phyloP scores from a whole-genome alignment of 1,140 invertebrate genomes.

The Phymastichus coffea region DNA sequence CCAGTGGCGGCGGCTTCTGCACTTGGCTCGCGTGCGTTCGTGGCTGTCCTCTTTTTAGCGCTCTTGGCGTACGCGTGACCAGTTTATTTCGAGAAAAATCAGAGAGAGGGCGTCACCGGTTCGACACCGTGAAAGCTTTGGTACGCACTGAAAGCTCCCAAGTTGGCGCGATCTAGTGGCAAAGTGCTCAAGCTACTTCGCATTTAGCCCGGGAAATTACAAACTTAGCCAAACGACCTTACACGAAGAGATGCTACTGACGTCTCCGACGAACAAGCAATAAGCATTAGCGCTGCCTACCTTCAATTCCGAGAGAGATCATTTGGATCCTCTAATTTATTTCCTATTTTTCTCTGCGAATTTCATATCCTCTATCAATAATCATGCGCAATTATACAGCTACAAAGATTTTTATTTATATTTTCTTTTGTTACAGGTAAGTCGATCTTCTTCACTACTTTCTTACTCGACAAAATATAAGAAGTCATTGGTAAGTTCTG shows the following conservation, averaged over 20 bases:
- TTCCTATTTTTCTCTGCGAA: no score
- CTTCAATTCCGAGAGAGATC: not conserved
- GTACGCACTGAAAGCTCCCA: no score
- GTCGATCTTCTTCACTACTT: not conserved
- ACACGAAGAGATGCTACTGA: not conserved
- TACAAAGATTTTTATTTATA: not conserved
- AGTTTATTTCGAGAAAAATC: no score
- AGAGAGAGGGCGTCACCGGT: not conserved
- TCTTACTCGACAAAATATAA: not conserved
- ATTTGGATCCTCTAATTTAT: not conserved
- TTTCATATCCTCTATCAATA: no score
- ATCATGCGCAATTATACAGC: no score
- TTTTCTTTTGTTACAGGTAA: constrained; percentile 21
- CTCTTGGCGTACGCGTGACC: no score
- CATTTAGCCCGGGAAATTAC: constrained; percentile 18
- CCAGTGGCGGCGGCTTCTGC: not conserved
- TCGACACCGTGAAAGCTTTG: not conserved
- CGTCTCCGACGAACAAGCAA: no score
- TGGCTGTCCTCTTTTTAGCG: no score
- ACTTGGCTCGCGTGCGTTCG: not conserved
- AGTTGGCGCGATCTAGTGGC: not conserved
- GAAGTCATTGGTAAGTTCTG: not conserved
- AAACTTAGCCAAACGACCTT: not conserved
- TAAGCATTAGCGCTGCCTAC: constrained; percentile 1
- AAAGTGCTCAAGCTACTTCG: not conserved